Conservation (phyloP, 2,797 vertebrate genomes). For the Phylloscopus collybita region DNA sequence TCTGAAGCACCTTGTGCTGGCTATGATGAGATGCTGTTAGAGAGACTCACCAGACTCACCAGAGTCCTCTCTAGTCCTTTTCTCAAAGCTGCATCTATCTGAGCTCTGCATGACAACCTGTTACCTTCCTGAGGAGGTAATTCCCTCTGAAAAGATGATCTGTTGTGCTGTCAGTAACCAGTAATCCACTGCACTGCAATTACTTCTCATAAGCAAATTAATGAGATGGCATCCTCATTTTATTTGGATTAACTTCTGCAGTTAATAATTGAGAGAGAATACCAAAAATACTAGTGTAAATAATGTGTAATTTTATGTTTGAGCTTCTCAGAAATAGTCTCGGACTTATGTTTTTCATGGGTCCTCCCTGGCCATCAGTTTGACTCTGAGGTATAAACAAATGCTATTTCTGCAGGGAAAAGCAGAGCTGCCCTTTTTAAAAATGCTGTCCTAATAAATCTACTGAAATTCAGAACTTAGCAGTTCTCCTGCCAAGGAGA, state of each 20-base stretch:
- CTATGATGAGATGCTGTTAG: background rate
- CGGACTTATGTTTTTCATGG: background rate
- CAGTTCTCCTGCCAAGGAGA: background rate
- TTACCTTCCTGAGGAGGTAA: background rate
- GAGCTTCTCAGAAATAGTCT: background rate
- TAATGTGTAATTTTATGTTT: background rate
- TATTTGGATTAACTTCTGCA: constrained; percentile 23
- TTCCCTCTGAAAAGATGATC: background rate
- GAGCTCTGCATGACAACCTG: background rate
- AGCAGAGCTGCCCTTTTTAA: background rate
- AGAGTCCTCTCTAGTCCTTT: background rate
- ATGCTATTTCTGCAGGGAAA: background rate
- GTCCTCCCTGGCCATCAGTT: background rate
- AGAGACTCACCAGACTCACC: background rate
- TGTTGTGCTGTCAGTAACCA: background rate
- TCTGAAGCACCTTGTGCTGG: background rate
- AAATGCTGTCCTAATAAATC: background rate
- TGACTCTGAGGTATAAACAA: background rate
- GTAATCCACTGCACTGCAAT: background rate
- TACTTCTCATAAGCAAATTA: constrained; percentile 9
- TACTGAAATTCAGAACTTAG: background rate
- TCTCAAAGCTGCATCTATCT: background rate
- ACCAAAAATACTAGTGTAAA: background rate
- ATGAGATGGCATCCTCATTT: background rate
- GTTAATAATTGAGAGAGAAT: background rate